These are phyloP conservation scores for Aphaenogaster floridana DNA, from an alignment of 1,140 invertebrate species.

Conservation along the genomic window DNA sequence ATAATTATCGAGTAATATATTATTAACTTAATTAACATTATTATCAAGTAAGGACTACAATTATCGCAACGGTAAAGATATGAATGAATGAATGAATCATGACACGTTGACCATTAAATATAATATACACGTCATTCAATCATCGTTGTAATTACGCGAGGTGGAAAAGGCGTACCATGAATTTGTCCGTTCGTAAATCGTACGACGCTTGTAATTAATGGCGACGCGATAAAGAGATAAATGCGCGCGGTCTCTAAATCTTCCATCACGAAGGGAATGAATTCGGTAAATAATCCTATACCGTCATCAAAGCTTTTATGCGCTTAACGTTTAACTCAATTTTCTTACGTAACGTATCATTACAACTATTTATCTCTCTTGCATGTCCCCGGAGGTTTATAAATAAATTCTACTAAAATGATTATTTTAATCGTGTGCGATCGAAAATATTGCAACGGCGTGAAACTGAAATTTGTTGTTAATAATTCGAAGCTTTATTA, in stretches of 20 bases:
- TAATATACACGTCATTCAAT: conserved; percentile 58
- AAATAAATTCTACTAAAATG: not conserved
- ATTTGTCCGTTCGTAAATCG: conserved; percentile 52
- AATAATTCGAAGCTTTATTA: not conserved
- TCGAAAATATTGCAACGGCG: not conserved
- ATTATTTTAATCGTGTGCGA: conserved; percentile 32
- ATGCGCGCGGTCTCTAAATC: conserved; percentile 33
- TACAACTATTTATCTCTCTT: not conserved
- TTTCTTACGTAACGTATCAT: conserved; percentile 1
- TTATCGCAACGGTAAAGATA: conserved; percentile 43
- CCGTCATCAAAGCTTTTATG: not conserved
- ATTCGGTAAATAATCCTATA: conserved; percentile 29
- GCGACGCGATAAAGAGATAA: conserved; percentile 54
- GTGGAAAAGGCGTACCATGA: conserved; percentile 40
- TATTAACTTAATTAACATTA: conserved; percentile 16
- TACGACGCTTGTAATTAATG: conserved; percentile 44
- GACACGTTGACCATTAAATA: conserved; percentile 65
- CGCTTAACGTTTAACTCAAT: not conserved
- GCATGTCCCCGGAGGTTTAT: not conserved
- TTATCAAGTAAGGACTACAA: conserved; percentile 20
- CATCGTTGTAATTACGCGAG: conserved; percentile 63
- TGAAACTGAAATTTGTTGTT: not conserved
- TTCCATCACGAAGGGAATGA: conserved; percentile 1
- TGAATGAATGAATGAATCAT: conserved; percentile 60
- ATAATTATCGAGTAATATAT: not conserved